A percentile compares a stretch with the other conserved stretches of the same genome.
Conservation (phyloP, 2,113 vertebrate genomes). For the Rhinoptilus africanus region DNA sequence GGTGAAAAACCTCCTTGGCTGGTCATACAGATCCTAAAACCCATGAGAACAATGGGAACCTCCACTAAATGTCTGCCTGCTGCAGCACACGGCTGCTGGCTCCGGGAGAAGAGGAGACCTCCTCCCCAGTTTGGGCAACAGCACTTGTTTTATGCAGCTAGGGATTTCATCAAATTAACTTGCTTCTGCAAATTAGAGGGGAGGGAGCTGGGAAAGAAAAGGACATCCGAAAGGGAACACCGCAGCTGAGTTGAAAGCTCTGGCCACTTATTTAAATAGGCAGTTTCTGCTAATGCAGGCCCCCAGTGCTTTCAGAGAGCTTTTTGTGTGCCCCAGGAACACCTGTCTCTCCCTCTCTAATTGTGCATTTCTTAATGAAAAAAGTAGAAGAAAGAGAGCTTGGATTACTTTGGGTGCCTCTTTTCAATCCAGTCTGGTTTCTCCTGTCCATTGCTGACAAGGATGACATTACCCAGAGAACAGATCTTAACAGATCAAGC, state of each 20-base stretch:
- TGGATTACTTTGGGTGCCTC: background rate
- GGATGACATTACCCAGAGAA: background rate
- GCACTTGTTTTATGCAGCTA: background rate
- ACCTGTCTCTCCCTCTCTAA: background rate
- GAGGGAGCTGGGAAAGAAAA: background rate
- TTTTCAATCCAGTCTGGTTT: background rate
- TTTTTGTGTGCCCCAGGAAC: constrained; percentile 3
- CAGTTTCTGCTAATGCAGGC: constrained; percentile 1
- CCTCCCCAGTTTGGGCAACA: background rate
- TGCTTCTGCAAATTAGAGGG: constrained; percentile 4
- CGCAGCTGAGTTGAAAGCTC: constrained; percentile 39
- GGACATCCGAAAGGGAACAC: background rate
- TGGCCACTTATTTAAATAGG: constrained; percentile 52
- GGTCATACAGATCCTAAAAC: background rate
- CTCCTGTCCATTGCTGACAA: background rate
- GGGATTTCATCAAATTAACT: constrained; percentile 22
- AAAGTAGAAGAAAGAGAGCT: background rate
- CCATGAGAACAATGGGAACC: background rate
- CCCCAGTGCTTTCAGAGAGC: background rate
- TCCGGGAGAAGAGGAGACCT: background rate
- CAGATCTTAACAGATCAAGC: accelerated
- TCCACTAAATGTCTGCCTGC: background rate
- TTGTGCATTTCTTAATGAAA: background rate
- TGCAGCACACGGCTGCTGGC: background rate
- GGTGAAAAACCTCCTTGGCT: background rate